Base-by-base conservation (phyloP, 1,140 invertebrate species). In the Delia radicum region DNA sequence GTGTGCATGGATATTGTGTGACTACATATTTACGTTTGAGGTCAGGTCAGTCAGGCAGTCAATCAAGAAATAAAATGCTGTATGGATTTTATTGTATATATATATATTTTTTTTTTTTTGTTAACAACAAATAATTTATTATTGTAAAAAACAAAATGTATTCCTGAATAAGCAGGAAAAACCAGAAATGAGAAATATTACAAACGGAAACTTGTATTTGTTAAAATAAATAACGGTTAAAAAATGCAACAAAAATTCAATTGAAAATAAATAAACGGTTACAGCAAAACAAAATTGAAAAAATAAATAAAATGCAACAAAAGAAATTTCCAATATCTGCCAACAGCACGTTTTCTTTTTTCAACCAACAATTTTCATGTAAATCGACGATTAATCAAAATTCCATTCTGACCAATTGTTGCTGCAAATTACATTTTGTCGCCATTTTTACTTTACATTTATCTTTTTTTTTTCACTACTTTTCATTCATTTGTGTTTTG, bases 361-460 rank as follows among this genome's bases (percentile, higher is more conserved):
- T 55, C 18, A 67, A 28, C n/a, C 13, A n/a, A 73, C 75, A 74
- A 75, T 71, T 79, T 65, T 75, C 79, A 80, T 80, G 79, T 77
- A 80, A 80, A 80, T 79, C 79, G 79, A 78, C 79, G 76, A 79
- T 80, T 80, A 80, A 80, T 80, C 79, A 80, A 80, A 80, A 78
- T 79, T 75, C 79, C 79, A 79, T 76, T 80, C 78, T 80, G 74
- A 31, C 8, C 79, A 78, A 80, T 80, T 80, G 79, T 80, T 80
- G 79, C 79, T 74, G 79, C 61, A 79, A 80, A 79, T 79, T 78
- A 78, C 79, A 79, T 75, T 80, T 79, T 79, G 74, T 55, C 63
- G 74, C 33, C 48, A 55, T 15, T 55, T 55, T 55, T 55, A 55
- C 24, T 55, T 55, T 55, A 55, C n/a, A 55, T 21, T 21, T 42